Evolutionary conservation across 23 tunicate species (phyloP).

Genomic region (Styela clava): DNA sequence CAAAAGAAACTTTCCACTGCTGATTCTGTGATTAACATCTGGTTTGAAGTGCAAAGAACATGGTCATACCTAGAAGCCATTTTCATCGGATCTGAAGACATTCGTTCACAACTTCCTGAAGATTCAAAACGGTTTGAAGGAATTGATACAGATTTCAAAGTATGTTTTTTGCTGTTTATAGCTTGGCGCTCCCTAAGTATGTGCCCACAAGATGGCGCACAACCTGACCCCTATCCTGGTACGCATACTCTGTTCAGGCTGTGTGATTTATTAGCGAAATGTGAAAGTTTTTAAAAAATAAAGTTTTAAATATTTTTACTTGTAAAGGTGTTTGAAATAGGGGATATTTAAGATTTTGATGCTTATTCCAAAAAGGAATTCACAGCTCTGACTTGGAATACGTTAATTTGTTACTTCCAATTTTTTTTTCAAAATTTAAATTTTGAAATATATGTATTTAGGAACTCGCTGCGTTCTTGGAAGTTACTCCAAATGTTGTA

Average conservation of each 20-base stretch:
- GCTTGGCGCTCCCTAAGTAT: no score
- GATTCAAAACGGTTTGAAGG: constrained; percentile 97
- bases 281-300: neutral
- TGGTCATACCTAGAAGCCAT: constrained; percentile 98
- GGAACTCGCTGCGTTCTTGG: constrained; percentile 63
- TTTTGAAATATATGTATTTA: no score
- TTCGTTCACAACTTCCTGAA: constrained; percentile 97
- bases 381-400: no score
- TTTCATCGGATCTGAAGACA: constrained; percentile 97
- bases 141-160: constrained; percentile 88
- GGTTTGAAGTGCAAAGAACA: constrained; percentile 99
- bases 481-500: constrained; percentile 86
- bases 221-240: no score
- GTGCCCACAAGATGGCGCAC: no score
- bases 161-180: constrained; percentile 8
- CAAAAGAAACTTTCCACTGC: constrained; percentile 94
- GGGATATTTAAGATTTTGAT: no score
- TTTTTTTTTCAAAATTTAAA: no score
- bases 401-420: no score
- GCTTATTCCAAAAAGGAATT: no score
- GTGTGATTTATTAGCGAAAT: neutral
- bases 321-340: no score
- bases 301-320: no score
- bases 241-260: no score
- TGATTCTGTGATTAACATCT: constrained; percentile 86